Evolutionary conservation across 2,797 vertebrate genomes (phyloP).

Genomic region (Thripadectes ignobilis): DNA sequence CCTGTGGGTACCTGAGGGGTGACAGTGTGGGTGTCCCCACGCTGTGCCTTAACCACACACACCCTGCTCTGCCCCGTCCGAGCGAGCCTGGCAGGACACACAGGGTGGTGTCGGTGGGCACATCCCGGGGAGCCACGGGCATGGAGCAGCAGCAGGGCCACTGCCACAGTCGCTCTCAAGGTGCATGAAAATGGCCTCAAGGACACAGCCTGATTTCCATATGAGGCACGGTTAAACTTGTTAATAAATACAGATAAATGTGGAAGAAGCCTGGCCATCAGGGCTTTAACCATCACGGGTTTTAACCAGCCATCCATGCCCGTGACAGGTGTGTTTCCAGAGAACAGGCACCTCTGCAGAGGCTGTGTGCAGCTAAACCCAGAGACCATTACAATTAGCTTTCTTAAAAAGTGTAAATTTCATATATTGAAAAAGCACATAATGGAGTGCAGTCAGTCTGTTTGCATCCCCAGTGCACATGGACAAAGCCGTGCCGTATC

Average conservation of each 20-base stretch:
- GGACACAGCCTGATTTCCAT: background rate
- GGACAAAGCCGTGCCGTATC: rapidly evolving
- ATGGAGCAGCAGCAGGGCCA: no score
- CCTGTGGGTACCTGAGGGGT: background rate
- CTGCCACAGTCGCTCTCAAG: background rate
- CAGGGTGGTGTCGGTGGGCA: background rate
- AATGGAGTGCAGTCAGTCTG: background rate
- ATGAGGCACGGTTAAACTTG: background rate
- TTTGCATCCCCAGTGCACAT: background rate
- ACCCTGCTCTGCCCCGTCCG: background rate
- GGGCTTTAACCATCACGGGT: background rate
- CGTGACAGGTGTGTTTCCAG: background rate
- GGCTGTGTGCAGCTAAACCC: background rate
- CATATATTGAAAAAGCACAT: rapidly evolving
- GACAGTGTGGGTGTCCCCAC: background rate
- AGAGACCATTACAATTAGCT: background rate
- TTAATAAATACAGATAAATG: background rate
- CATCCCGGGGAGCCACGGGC: rapidly evolving
- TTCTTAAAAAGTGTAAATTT: background rate
- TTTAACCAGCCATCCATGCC: background rate
- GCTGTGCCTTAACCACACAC: background rate
- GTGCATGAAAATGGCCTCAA: background rate
- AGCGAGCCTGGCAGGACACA: background rate
- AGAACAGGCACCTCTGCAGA: background rate
- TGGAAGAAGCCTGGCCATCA: background rate